Evolutionary conservation across 30 jellyfish, hydroid and myxozoan species (phyloP), one percentile per base, ranked within the genome.

Genomic region (Phacellophora camtschatica): DNA sequence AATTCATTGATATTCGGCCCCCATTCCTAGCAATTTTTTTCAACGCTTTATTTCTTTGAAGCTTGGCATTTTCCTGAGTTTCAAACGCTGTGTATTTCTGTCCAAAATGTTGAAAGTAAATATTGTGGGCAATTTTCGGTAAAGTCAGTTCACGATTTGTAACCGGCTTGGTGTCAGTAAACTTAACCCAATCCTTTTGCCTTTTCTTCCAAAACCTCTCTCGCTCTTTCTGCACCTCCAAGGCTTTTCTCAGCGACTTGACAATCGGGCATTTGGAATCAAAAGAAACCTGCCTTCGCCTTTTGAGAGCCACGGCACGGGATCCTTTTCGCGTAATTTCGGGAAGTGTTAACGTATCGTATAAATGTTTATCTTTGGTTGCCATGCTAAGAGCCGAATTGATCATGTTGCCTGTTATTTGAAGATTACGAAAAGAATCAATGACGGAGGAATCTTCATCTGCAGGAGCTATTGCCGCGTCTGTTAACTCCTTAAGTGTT

Each of bases 31-130:
- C 49, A 5, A 66, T 66, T n/a, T 73, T 71, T 12, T 48, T 24
- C 58, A 71, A 49, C 3, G 59, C 59, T 50, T 54, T 50, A 16
- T 24, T 31, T 71, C 85, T 28, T 0, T 12, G 73, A 24, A n/a
- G 1, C 29, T 71, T 71, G 19, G 30, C 73, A 25, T 18, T 49
- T 59, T 71, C 85, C 28, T 71, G 85, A 10, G 85, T 61, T 36
- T 71, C 85, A 30, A 46, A 71, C 6, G 49, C 85, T 5, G 24
- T 61, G 29, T 71, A 71, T 24, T 51, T 71, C 59, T 71, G 85
- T 27, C 20, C 22, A 32, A 23, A 18, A 36, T 71, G 85, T 13
- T 29, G 58, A 25, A 71, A 71, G 20, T 48, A 7, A 0, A 73
- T 68, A 48, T 69, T 48, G 4, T 29, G 64, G 13, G 37, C 62